Evolutionary conservation across 2,888 invertebrate genomes (phyloP).

Genomic region (Agrilus cyanescens): DNA sequence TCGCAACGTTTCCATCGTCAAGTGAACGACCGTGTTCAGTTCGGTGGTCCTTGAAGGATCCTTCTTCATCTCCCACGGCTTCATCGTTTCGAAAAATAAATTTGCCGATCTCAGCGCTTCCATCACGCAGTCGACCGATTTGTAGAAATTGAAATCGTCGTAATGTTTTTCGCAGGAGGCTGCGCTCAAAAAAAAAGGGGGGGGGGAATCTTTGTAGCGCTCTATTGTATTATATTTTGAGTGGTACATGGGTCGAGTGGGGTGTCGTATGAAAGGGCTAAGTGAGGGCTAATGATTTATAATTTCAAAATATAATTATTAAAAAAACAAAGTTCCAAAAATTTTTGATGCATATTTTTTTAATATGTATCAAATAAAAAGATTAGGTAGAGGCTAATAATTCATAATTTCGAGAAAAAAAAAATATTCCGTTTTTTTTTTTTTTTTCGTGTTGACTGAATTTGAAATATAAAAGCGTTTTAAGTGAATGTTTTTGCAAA

Average conservation of each 20-base stretch:
- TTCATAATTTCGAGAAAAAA: no score
- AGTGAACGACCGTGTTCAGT: slow-evolving; percentile 59
- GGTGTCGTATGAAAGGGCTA: no score
- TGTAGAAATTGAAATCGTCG: slow-evolving; percentile 66
- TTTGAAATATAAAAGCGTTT: neutral
- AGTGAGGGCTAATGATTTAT: no score
- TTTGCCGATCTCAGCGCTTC: slow-evolving; percentile 67
- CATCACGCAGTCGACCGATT: slow-evolving; percentile 68
- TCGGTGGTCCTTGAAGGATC: slow-evolving; percentile 37
- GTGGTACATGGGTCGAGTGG: no score
- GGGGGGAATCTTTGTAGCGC: neutral
- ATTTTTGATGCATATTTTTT: no score
- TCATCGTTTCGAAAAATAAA: slow-evolving; percentile 70
- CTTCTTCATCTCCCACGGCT: slow-evolving; percentile 82
- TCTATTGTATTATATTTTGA: neutral
- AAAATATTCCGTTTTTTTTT: no score
- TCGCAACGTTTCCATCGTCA: slow-evolving; percentile 76
- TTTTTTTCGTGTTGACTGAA: no score
- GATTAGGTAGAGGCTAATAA: no score
- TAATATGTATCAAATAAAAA: no score
- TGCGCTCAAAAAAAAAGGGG: slow-evolving; percentile 23
- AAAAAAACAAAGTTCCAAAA: no score
- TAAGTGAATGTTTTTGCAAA: neutral
- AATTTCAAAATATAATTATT: no score
- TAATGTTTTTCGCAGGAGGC: slow-evolving; percentile 58